A percentile compares a stretch with the other conserved stretches of the same genome.
Evolutionary conservation across 2,797 vertebrate species (phyloP).

Genomic region (Muscicapa comitata): DNA sequence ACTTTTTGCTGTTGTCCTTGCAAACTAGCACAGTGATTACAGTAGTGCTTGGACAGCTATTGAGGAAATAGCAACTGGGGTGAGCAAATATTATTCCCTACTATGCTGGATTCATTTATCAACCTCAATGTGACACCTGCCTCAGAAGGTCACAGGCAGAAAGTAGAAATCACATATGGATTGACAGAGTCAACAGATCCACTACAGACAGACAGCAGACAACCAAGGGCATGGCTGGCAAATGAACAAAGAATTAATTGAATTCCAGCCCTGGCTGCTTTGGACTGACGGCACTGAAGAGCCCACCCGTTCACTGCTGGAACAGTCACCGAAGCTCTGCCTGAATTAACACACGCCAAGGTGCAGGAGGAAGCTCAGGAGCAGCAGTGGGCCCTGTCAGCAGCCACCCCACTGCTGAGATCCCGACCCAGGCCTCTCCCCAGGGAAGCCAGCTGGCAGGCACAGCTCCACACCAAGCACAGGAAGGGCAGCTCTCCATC

Average conservation of each 20-base stretch:
- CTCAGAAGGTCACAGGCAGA: background rate
- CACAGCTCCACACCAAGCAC: background rate
- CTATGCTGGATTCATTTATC: background rate
- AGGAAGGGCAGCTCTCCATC: background rate
- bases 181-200: background rate
- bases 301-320: background rate
- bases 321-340: background rate
- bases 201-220: background rate
- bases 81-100: background rate
- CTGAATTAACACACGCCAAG: fast-evolving
- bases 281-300: background rate
- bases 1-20: background rate
- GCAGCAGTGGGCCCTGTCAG: fast-evolving
- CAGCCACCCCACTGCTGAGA: background rate
- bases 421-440: background rate
- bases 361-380: background rate
- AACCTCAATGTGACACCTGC: background rate
- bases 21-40: background rate
- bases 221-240: background rate
- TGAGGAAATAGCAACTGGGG: background rate
- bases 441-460: fast-evolving
- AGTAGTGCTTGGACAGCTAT: background rate
- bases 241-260: background rate
- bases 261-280: background rate
- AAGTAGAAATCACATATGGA: background rate